Conservation (phyloP, 1,140 invertebrate species). For the Nephila pilipes region DNA sequence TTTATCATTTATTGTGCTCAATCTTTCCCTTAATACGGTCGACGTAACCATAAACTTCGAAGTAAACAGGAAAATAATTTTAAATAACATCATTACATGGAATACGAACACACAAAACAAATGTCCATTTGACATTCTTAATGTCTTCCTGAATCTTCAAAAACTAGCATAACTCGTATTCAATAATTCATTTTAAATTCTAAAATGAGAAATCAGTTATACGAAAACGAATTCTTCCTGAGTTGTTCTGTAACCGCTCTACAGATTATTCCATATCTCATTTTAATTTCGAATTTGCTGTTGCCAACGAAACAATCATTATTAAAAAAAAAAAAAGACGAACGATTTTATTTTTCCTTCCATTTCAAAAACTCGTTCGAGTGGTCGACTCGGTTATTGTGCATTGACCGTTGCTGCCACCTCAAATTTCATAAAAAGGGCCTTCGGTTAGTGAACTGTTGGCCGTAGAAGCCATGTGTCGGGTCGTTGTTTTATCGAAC, state of each 20-base stretch:
- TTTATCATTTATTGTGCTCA: constrained; percentile 17
- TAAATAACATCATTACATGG: not conserved
- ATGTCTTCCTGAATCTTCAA: not conserved
- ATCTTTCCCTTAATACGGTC: not conserved
- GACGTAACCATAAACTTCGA: not conserved
- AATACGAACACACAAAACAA: not conserved
- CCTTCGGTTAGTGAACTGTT: constrained; percentile 32
- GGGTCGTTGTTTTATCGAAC: constrained; percentile 41
- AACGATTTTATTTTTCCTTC: not conserved
- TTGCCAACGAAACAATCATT: not conserved
- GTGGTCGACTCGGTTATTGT: constrained; percentile 13
- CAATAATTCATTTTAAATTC: constrained; percentile 10
- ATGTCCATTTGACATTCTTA: not conserved
- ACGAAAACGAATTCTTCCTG: not conserved
- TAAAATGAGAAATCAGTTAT: not conserved
- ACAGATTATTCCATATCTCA: not conserved
- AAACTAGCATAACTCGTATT: not conserved
- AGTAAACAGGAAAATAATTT: constrained; percentile 31
- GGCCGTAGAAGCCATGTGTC: constrained; percentile 41
- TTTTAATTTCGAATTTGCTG: not conserved
- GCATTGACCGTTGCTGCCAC: constrained; percentile 19
- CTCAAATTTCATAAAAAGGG: constrained; percentile 2
- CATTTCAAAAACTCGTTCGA: not conserved
- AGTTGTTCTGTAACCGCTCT: not conserved
- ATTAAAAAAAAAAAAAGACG: too few species aligned